These are phyloP conservation scores for Drosophila mauritiana DNA, from an alignment of 1,140 invertebrate genomes.

Conservation along the genomic window DNA sequence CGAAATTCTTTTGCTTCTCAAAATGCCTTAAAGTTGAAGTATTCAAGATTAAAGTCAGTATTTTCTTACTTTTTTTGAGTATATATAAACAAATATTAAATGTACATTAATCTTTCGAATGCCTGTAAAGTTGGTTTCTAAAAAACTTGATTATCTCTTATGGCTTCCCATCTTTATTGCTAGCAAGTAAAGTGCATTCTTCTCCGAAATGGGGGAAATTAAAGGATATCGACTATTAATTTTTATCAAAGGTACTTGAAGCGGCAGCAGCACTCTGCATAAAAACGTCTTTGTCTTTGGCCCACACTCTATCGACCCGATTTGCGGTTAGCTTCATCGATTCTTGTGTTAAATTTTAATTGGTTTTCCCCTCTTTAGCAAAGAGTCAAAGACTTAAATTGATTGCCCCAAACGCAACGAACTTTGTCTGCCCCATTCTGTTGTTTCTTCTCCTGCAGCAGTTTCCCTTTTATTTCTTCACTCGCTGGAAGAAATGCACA, in stretches of 20 bases:
- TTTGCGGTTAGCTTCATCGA: conserved; percentile 57
- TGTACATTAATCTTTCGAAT: too few species aligned
- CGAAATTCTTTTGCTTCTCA: background rate
- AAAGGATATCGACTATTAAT: conserved; percentile 8
- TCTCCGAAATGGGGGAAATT: background rate
- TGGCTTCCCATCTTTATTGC: too few species aligned
- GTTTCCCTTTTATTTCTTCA: conserved; percentile 15
- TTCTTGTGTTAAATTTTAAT: conserved; percentile 70
- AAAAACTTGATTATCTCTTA: too few species aligned
- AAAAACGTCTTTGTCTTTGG: conserved; percentile 21
- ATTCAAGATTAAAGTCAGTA: too few species aligned
- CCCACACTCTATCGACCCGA: background rate
- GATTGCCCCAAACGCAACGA: conserved; percentile 31
- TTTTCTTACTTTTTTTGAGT: too few species aligned
- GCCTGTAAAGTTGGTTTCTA: too few species aligned
- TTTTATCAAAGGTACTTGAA: conserved; percentile 9
- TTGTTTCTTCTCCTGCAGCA: background rate
- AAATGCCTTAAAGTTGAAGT: background rate
- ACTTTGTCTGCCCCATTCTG: conserved; percentile 15
- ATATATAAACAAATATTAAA: too few species aligned
- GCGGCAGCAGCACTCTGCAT: conserved; percentile 1
- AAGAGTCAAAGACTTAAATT: conserved; percentile 53
- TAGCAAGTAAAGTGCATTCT: background rate
- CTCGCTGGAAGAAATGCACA: conserved; percentile 17
- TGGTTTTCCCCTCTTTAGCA: conserved; percentile 58